These are phyloP conservation scores for Drosophila pandora DNA, from an alignment of 1,140 invertebrate genomes.

Conservation along the genomic window DNA sequence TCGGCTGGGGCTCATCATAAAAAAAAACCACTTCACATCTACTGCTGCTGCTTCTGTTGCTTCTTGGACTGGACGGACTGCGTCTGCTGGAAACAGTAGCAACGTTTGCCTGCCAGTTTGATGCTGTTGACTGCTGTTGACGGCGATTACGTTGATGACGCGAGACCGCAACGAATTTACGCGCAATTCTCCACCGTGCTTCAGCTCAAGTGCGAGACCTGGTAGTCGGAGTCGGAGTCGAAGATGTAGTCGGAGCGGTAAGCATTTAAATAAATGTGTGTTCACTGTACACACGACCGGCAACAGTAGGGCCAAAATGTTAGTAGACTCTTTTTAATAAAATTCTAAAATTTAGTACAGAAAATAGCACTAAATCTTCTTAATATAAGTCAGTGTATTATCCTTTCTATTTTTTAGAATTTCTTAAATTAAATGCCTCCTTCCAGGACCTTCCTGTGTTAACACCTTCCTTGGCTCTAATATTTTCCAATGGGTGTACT, in stretches of 20 bases:
- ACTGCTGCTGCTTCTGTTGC: constrained; percentile 46
- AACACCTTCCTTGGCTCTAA: not conserved
- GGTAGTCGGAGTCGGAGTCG: constrained; percentile 30
- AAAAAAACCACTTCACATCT: constrained; percentile 66
- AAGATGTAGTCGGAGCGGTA: constrained; percentile 49
- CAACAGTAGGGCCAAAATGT: constrained; percentile 46
- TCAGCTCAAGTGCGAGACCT: constrained; percentile 44
- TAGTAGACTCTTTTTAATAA: constrained; percentile 19
- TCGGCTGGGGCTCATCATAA: constrained; percentile 61
- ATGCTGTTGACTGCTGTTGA: constrained; percentile 80
- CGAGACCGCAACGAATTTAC: constrained; percentile 81
- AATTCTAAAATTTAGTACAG: no score
- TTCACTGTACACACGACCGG: constrained; percentile 37
- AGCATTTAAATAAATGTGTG: constrained; percentile 70
- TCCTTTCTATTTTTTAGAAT: no score
- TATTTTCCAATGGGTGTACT: constrained; percentile 21
- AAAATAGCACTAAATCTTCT: no score
- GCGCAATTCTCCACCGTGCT: constrained; percentile 76
- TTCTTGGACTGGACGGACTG: constrained; percentile 27
- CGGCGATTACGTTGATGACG: constrained; percentile 81
- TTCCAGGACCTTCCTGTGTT: not conserved
- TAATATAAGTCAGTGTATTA: no score
- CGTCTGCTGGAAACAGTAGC: constrained; percentile 72
- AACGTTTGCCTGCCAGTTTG: constrained; percentile 78
- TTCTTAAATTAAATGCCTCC: no score